A percentile compares a stretch with the other conserved stretches of the same genome.
Conservation (phyloP, 2,888 invertebrate genomes). For the Coronaproctus castanopsis region DNA sequence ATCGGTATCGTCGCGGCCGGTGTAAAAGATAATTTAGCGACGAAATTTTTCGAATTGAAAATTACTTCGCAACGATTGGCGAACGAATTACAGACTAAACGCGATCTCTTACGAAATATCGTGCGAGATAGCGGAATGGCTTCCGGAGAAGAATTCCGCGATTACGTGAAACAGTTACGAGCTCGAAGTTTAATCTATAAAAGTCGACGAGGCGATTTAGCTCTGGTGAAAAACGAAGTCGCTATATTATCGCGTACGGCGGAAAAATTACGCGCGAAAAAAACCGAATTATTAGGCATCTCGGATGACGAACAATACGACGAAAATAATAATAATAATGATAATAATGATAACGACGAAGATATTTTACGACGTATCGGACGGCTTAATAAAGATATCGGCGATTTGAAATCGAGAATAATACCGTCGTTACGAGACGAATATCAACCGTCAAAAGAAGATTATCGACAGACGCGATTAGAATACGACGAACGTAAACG, state of each 20-base stretch:
- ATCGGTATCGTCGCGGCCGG: slow-evolving; percentile 49
- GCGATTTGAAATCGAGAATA: slow-evolving; percentile 39
- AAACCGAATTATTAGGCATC: slow-evolving; percentile 32
- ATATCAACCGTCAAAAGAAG: slow-evolving; percentile 43
- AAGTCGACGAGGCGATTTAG: slow-evolving; percentile 52
- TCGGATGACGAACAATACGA: background rate
- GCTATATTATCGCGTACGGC: slow-evolving; percentile 54
- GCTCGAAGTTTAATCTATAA: slow-evolving; percentile 64
- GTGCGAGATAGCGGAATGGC: slow-evolving; percentile 48
- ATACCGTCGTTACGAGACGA: slow-evolving; percentile 33
- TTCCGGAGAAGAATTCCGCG: slow-evolving; percentile 54
- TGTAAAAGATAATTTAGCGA: slow-evolving; percentile 55
- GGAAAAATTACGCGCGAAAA: slow-evolving; percentile 40
- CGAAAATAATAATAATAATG: background rate
- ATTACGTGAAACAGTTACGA: slow-evolving; percentile 59
- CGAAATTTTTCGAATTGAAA: slow-evolving; percentile 43
- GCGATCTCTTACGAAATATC: slow-evolving; percentile 27
- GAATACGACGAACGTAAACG: slow-evolving; percentile 47
- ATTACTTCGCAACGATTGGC: slow-evolving; percentile 26
- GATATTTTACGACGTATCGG: slow-evolving; percentile 7
- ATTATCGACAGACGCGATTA: slow-evolving; percentile 39
- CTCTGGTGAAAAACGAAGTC: slow-evolving; percentile 52
- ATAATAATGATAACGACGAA: slow-evolving; percentile 10
- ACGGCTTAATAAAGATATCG: slow-evolving; percentile 32
- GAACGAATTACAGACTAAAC: slow-evolving; percentile 25